Percentiles rank a stretch among this genome's conserved stretches.
These are phyloP conservation scores for Chaetorhynchus papuensis DNA, from an alignment of 2,113 vertebrate genomes.

Conservation along the genomic window DNA sequence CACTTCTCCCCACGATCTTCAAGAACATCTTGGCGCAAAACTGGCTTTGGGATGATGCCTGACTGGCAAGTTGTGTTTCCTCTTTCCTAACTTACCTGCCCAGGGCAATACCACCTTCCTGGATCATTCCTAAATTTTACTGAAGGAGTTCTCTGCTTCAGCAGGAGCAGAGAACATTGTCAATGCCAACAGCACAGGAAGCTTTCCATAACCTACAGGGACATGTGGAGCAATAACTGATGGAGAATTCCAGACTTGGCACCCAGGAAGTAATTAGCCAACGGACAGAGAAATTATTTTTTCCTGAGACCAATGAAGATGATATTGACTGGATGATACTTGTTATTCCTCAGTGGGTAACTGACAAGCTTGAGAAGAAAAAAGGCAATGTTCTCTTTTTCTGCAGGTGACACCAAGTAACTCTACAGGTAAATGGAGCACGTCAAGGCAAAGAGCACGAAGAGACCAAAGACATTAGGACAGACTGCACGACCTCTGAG, in stretches of 20 bases:
- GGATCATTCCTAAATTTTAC: neutral
- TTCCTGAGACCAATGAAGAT: neutral
- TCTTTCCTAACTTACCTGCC: neutral
- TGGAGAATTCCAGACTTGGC: neutral
- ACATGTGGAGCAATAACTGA: neutral
- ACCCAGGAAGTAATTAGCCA: neutral
- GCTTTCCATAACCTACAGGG: neutral
- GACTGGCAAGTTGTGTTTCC: neutral
- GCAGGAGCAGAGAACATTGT: neutral
- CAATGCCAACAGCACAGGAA: neutral
- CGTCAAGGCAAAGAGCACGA: accelerated
- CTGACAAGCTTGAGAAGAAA: neutral
- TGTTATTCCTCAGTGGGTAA: neutral
- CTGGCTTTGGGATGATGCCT: neutral
- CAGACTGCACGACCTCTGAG: neutral
- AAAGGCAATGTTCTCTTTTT: neutral
- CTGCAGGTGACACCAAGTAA: neutral
- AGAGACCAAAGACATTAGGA: neutral
- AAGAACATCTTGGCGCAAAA: neutral
- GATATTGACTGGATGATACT: neutral
- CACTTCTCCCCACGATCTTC: neutral
- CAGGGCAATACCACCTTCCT: neutral
- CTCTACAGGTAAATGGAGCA: neutral
- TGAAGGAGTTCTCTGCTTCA: neutral
- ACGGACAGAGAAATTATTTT: accelerated